phyloP scores from a whole-genome alignment of 1,140 invertebrate species.

The Achroia grisella region DNA sequence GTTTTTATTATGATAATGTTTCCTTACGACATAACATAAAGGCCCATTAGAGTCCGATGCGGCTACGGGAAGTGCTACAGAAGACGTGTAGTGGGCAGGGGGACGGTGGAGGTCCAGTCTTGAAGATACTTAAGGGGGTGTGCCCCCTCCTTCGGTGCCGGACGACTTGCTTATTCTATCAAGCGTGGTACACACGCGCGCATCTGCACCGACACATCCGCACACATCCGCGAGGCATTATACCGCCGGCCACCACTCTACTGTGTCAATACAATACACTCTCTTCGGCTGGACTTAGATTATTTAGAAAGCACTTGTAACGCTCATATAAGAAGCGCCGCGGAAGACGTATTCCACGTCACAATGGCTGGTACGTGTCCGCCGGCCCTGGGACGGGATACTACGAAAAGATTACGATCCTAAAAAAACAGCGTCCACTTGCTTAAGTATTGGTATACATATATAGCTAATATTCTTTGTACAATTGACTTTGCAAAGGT shows the following conservation, averaged over 20 bases:
- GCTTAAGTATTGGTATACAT: slow-evolving; percentile 21
- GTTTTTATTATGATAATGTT: slow-evolving; percentile 28
- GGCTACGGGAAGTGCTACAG: slow-evolving; percentile 65
- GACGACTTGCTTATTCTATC: slow-evolving; percentile 74
- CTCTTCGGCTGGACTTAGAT: slow-evolving; percentile 74
- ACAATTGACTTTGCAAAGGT: slow-evolving; percentile 33
- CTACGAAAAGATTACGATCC: slow-evolving; percentile 67
- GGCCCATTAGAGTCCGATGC: slow-evolving; percentile 57
- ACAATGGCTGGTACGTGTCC: slow-evolving; percentile 70
- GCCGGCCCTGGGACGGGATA: slow-evolving; percentile 52
- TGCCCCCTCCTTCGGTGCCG: slow-evolving; percentile 36
- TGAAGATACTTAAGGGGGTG: slow-evolving; percentile 53
- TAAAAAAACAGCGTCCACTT: slow-evolving; percentile 68
- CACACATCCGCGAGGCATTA: slow-evolving; percentile 57
- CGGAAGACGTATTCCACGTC: slow-evolving; percentile 68
- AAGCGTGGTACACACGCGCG: slow-evolving; percentile 57
- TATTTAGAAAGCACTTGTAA: slow-evolving; percentile 76
- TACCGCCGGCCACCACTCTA: slow-evolving; percentile 73
- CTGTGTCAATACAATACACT: slow-evolving; percentile 75
- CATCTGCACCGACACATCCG: slow-evolving; percentile 25
- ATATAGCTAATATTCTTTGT: slow-evolving; percentile 57
- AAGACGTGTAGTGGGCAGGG: slow-evolving; percentile 68
- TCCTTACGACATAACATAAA: slow-evolving; percentile 49
- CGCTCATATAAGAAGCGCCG: slow-evolving; percentile 74
- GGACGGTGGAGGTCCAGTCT: slow-evolving; percentile 66